Conservation (phyloP, 2,113 vertebrate species). For the Phalacrocorax brasilianus region DNA sequence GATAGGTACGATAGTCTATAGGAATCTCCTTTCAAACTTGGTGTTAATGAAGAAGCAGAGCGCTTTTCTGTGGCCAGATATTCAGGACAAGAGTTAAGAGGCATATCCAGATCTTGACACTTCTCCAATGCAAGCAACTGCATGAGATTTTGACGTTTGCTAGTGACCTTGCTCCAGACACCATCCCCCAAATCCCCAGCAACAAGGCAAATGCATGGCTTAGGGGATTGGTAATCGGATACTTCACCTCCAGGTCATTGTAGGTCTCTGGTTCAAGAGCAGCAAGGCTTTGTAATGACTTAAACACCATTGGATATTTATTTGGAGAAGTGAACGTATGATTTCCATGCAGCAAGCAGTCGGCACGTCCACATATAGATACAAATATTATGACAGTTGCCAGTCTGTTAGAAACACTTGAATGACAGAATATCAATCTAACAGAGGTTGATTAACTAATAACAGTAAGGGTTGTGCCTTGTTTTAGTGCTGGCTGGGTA, state of each 20-base stretch:
- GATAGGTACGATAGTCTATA: too few species aligned
- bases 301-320: background rate
- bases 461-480: background rate
- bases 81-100: background rate
- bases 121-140: background rate
- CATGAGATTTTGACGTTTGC: background rate
- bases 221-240: conserved; percentile 53
- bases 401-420: background rate
- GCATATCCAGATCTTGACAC: rapidly evolving
- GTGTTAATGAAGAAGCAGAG: background rate
- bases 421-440: background rate
- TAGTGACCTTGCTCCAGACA: background rate
- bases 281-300: background rate
- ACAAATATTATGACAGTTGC: conserved; percentile 31
- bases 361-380: background rate
- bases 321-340: background rate
- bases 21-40: too few species aligned
- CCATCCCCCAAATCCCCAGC: conserved; percentile 47
- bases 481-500: background rate
- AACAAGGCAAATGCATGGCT: conserved; percentile 31
- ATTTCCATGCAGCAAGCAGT: background rate
- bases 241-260: conserved; percentile 38
- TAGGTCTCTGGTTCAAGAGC: conserved; percentile 31
- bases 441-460: background rate
- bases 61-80: background rate